Percentiles rank a stretch among this genome's conserved stretches.
These are phyloP conservation scores for Parambassis ranga DNA, from an alignment of 2,797 vertebrate genomes.

Conservation along the genomic window DNA sequence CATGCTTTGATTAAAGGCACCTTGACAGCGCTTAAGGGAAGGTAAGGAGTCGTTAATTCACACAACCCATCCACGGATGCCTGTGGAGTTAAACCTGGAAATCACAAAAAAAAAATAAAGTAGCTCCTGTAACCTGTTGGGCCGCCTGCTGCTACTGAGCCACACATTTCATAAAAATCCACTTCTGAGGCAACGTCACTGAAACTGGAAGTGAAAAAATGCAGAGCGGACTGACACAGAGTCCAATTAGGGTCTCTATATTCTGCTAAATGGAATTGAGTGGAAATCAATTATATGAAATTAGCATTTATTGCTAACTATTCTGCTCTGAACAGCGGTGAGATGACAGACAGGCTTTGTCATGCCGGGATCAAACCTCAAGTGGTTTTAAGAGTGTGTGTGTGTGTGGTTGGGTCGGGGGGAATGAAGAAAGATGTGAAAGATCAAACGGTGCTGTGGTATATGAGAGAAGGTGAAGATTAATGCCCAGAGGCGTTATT, in stretches of 20 bases:
- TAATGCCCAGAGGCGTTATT: constrained; percentile 48
- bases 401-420: too few relatives aligned
- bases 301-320: constrained; percentile 38
- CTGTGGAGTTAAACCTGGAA: background rate
- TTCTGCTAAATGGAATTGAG: constrained; percentile 37
- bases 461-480: constrained; percentile 54
- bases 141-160: background rate
- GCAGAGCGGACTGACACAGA: constrained; percentile 6
- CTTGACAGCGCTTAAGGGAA: constrained; percentile 14
- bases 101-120: background rate
- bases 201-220: constrained; percentile 20
- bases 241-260: constrained; percentile 28
- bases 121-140: background rate
- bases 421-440: constrained; percentile 12
- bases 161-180: background rate
- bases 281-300: constrained; percentile 51
- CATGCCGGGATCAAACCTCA: constrained; percentile 25
- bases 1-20: constrained; percentile 54
- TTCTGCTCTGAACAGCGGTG: background rate
- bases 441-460: constrained; percentile 52
- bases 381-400: constrained; percentile 5
- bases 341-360: constrained; percentile 38
- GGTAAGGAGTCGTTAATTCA: constrained; percentile 1
- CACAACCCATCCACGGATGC: background rate
- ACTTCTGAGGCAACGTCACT: background rate